A percentile compares a stretch with the other conserved stretches of the same genome.
These are phyloP conservation scores for Sus scrofa DNA, from an alignment of 2,113 vertebrate species.

Conservation along the genomic window DNA sequence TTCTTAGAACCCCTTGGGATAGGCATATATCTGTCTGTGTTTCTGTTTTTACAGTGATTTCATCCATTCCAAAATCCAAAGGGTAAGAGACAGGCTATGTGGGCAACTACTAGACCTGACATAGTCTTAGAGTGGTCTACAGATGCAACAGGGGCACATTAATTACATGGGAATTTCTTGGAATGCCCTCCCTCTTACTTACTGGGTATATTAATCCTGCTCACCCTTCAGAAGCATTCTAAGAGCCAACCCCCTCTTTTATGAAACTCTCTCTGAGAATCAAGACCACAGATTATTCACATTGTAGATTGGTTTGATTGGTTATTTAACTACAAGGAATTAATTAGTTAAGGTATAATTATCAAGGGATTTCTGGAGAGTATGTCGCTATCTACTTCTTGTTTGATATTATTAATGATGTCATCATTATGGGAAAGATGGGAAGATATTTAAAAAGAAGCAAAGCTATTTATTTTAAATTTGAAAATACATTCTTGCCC, in stretches of 20 bases:
- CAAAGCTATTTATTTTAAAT: constrained; percentile 31
- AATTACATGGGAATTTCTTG: background rate
- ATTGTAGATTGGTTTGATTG: background rate
- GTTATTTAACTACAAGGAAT: constrained; percentile 30
- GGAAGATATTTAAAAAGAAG: background rate
- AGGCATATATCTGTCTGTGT: background rate
- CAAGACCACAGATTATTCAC: background rate
- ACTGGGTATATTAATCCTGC: background rate
- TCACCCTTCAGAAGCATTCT: background rate
- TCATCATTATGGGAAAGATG: background rate
- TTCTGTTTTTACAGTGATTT: background rate
- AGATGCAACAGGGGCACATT: background rate
- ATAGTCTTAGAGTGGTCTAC: background rate
- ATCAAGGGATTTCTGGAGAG: constrained; percentile 16
- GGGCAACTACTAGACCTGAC: background rate
- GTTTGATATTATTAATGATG: constrained; percentile 27
- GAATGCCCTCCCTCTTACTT: background rate
- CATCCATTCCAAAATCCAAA: background rate
- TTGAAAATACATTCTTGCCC: background rate
- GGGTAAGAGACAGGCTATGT: background rate
- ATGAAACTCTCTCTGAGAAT: background rate
- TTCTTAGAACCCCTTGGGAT: background rate
- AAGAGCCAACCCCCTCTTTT: background rate
- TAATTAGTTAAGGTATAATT: constrained; percentile 21
- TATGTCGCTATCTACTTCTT: background rate